A percentile compares a stretch with the other conserved stretches of the same genome.
Evolutionary conservation across 2,797 vertebrate species (phyloP).

Genomic region (Salarias fasciatus): DNA sequence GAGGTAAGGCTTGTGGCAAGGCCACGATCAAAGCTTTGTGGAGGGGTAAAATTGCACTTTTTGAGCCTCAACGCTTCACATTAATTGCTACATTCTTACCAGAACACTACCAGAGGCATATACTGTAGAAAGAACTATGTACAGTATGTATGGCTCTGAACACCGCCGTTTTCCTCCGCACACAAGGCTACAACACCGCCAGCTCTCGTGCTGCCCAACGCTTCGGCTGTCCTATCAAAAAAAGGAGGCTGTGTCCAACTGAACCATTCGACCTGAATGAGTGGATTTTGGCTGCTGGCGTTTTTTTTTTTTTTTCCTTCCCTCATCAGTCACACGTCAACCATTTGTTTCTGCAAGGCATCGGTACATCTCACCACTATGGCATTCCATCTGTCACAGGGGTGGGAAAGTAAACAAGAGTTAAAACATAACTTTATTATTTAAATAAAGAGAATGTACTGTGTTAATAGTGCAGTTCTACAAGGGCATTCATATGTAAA

Average conservation of each 20-base stretch:
- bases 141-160: conserved; percentile 73
- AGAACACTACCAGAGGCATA: conserved; percentile 67
- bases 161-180: conserved; percentile 46
- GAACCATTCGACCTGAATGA: conserved; percentile 75
- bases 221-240: conserved; percentile 27
- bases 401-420: conserved; percentile 73
- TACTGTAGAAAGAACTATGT: conserved; percentile 64
- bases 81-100: conserved; percentile 80
- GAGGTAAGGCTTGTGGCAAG: conserved; percentile 82
- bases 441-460: conserved; percentile 82
- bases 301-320: conserved; percentile 18
- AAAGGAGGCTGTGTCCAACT: conserved; percentile 58
- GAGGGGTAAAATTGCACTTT: conserved; percentile 83
- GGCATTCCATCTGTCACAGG: conserved; percentile 73
- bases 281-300: conserved; percentile 70
- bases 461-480: conserved; percentile 80
- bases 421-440: conserved; percentile 71
- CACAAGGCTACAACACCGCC: conserved; percentile 49
- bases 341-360: conserved; percentile 75
- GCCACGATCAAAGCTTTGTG: conserved; percentile 80
- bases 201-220: conserved; percentile 32
- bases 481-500: conserved; percentile 82
- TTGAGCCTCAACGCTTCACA: conserved; percentile 72
- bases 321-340: conserved; percentile 55
- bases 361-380: conserved; percentile 67